These are phyloP conservation scores for Melanotaenia duboulayi DNA, from an alignment of 2,113 vertebrate genomes.

Conservation along the genomic window DNA sequence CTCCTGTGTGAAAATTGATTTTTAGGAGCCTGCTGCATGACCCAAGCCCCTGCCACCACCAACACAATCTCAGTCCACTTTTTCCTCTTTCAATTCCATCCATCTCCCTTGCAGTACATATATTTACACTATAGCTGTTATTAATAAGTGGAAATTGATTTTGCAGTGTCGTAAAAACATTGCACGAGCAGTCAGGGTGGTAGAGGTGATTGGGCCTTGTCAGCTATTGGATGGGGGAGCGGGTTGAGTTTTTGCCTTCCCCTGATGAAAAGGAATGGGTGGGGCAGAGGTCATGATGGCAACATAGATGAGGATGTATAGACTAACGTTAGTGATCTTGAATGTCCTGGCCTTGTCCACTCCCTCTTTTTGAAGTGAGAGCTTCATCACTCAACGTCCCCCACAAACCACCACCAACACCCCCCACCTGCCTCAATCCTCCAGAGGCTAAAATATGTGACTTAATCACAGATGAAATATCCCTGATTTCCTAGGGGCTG, in stretches of 20 bases:
- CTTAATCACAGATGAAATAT: constrained; percentile 79
- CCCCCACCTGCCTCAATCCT: constrained; percentile 3
- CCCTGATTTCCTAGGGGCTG: constrained; percentile 67
- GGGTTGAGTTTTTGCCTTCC: constrained; percentile 25
- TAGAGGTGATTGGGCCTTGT: constrained; percentile 23
- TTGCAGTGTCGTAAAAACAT: constrained; percentile 82
- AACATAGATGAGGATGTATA: constrained; percentile 75
- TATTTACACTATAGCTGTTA: constrained; percentile 90
- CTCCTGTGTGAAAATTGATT: constrained; percentile 98
- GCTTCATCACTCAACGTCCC: constrained; percentile 58
- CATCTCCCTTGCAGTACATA: constrained; percentile 71
- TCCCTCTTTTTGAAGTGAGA: constrained; percentile 54
- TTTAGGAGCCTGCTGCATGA: constrained; percentile 81
- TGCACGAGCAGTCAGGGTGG: constrained; percentile 47
- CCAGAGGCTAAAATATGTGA: constrained; percentile 56
- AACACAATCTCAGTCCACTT: constrained; percentile 48
- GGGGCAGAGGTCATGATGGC: constrained; percentile 57
- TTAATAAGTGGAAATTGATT: constrained; percentile 90
- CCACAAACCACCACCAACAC: background rate
- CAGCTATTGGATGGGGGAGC: constrained; percentile 9
- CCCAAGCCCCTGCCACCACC: constrained; percentile 45
- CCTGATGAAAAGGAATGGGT: constrained; percentile 44
- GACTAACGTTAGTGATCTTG: constrained; percentile 69
- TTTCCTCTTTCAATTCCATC: constrained; percentile 61
- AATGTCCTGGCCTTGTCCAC: constrained; percentile 62